Base-by-base conservation (phyloP, 2,113 vertebrate species). In the Actenoides lindsayi region DNA sequence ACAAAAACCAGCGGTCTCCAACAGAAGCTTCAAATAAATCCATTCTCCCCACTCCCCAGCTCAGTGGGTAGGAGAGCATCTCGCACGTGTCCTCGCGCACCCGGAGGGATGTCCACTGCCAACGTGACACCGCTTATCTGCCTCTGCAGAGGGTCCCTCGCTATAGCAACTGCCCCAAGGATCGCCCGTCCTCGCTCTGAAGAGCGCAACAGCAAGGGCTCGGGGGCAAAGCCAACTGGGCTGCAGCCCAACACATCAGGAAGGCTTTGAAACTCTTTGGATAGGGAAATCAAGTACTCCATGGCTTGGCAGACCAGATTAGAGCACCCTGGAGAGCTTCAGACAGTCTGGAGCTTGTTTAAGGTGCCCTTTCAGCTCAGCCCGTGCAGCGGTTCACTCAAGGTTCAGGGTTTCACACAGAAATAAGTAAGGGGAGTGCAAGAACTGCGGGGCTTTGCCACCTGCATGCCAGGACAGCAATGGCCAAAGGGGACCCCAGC, bases 121-220 rank as follows among this genome's bases (percentile, higher is more conserved):
- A 92, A n/a, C 9, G 1, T 1, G 2, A 7, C 59, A 18, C 17
- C 48, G 28, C 71, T 94, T 90, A 93, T 96, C 93, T 54, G 76
- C 85, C 83, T 54, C 56, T 3, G 6, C 94, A 97, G 93, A 95
- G 85, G 30, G 60, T 80, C 83, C 88, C 79, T 63, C 2, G 2
- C 59, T 6, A 30, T 50, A 20, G 91, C 33, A 14, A 62, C n/a
- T 12, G 60, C 63, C 79, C 54, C 68, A 7, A 83, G 90, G 79
- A 92, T 56, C 0, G 0, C 0, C 2, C 24, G 0, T 0, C 2
- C 24, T 7, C 0, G 1, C 76, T 70, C 60, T 25, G 62, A 59
- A 78, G 69, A 91, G 37, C 1, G 1, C 23, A 51, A 18, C 0
- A 0, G 46, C 54, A 42, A 74, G 18, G 24, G 87, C 93, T 60